Percentiles rank a stretch among this genome's conserved stretches.
Evolutionary conservation across 2,113 vertebrate species (phyloP).

Genomic region (Motacilla alba): DNA sequence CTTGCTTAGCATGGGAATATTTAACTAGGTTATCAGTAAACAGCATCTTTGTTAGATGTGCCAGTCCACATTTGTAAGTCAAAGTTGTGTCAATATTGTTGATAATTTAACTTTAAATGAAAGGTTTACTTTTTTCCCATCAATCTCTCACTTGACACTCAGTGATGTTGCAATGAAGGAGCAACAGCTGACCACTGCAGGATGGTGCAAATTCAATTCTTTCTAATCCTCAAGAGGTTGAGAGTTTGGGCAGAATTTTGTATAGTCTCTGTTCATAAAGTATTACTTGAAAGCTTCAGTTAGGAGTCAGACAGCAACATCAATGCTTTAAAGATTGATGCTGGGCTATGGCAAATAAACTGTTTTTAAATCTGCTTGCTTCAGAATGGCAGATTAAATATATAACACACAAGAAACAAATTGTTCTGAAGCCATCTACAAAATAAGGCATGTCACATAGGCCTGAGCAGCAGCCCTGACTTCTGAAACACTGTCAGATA

Average conservation of each 20-base stretch:
- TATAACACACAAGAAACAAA: neutral
- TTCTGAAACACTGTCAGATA: neutral
- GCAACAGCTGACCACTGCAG: neutral
- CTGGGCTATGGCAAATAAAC: neutral
- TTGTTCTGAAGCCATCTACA: neutral
- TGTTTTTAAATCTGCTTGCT: neutral
- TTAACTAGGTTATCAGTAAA: neutral
- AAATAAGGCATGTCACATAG: neutral
- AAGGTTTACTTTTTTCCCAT: neutral
- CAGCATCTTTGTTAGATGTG: neutral
- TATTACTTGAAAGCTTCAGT: neutral
- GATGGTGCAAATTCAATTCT: neutral
- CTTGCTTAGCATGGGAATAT: neutral
- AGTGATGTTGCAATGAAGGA: neutral
- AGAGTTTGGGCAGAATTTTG: neutral
- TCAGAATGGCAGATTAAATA: neutral
- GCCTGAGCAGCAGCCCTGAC: neutral
- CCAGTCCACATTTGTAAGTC: neutral
- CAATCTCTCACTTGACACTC: neutral
- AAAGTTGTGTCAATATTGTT: neutral
- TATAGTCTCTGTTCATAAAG: neutral
- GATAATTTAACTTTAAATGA: neutral
- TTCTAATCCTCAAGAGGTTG: neutral
- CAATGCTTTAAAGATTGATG: neutral
- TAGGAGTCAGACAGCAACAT: neutral